Conservation (phyloP, 2,888 invertebrate species). For the Phrixothrix hirtus region DNA sequence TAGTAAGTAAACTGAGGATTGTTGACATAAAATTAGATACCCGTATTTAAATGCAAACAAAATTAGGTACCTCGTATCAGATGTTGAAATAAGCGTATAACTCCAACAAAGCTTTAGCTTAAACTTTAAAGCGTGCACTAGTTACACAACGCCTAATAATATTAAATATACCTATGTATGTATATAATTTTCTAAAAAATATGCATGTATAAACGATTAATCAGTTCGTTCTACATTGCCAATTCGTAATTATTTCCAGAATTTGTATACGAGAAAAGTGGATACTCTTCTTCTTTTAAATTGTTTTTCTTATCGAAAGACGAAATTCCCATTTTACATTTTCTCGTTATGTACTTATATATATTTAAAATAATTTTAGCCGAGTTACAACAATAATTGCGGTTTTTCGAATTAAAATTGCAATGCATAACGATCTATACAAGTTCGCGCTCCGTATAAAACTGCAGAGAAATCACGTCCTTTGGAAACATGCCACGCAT, state of each 20-base stretch:
- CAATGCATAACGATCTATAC: conserved; percentile 13
- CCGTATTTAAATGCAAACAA: conserved; percentile 14
- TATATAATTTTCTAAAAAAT: background rate
- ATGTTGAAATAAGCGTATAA: conserved; percentile 3
- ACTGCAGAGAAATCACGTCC: conserved; percentile 6
- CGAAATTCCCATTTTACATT: conserved; percentile 12
- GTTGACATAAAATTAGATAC: conserved; percentile 18
- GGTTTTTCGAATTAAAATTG: conserved; percentile 2
- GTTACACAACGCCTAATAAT: background rate
- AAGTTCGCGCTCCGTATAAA: conserved; percentile 3
- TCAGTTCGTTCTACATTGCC: too few species aligned
- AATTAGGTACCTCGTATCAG: conserved; percentile 7
- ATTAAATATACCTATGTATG: too few species aligned
- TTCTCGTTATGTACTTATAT: conserved; percentile 1
- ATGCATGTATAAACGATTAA: too few species aligned
- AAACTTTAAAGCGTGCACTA: conserved; percentile 4
- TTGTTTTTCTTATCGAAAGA: background rate
- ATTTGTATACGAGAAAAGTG: background rate
- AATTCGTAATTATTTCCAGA: too few species aligned
- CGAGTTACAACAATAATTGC: conserved; percentile 5
- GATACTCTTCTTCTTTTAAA: background rate
- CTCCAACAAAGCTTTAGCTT: conserved; percentile 10
- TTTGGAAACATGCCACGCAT: conserved; percentile 12
- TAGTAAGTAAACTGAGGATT: conserved; percentile 8
- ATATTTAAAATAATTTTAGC: conserved; percentile 6